These are phyloP conservation scores for Bombyx huttoni DNA, from an alignment of 2,888 invertebrate species.

Conservation along the genomic window DNA sequence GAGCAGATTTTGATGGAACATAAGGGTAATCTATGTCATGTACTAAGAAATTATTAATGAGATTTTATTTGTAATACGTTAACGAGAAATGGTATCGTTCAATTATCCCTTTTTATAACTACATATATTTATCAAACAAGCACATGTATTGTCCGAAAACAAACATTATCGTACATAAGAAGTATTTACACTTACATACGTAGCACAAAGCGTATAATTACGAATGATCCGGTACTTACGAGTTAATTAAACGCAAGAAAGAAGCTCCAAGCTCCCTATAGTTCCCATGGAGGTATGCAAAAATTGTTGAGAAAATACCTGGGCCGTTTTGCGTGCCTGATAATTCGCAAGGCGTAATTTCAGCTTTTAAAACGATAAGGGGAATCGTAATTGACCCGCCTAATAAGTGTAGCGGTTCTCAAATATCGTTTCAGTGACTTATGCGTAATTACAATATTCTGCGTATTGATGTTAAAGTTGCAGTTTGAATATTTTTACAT, in stretches of 20 bases:
- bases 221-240: conserved; percentile 35
- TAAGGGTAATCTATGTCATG: no score
- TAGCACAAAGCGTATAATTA: conserved; percentile 17
- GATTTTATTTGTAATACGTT: no score
- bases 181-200: not conserved
- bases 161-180: not conserved
- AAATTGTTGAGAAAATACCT: conserved; percentile 68
- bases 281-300: conserved; percentile 67
- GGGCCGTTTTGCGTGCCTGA: conserved; percentile 50
- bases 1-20: no score
- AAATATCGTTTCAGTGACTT: not conserved
- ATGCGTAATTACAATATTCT: not conserved
- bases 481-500: no score
- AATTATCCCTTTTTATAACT: no score
- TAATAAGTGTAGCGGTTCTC: conserved; percentile 4
- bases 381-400: conserved; percentile 26
- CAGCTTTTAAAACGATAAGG: conserved; percentile 49
- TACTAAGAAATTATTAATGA: no score
- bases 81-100: no score
- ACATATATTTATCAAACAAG: no score
- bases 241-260: conserved; percentile 43
- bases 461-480: no score
- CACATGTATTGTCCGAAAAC: no score
- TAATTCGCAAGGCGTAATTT: conserved; percentile 52
- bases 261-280: conserved; percentile 24